A percentile compares a stretch with the other conserved stretches of the same genome.
phyloP scores from a whole-genome alignment of 2,113 vertebrate species.

The Myocastor coypus region DNA sequence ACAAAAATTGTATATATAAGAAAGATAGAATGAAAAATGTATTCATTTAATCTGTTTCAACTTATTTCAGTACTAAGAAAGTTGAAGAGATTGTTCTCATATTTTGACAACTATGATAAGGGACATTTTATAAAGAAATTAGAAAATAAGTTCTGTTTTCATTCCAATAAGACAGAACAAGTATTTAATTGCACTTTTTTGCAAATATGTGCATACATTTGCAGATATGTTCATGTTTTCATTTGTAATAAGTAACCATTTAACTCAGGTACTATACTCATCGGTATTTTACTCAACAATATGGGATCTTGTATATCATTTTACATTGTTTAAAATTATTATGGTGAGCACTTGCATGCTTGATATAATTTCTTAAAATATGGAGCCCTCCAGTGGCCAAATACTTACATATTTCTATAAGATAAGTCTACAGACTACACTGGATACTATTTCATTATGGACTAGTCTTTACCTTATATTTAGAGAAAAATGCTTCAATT shows the following conservation, averaged over 20 bases:
- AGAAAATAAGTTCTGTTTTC: conserved; percentile 38
- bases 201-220: neutral
- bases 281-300: conserved; percentile 28
- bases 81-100: neutral
- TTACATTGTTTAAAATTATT: conserved; percentile 24
- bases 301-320: conserved; percentile 9
- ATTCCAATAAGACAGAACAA: conserved; percentile 41
- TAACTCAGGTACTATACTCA: conserved; percentile 42
- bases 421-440: neutral
- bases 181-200: neutral
- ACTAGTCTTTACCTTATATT: neutral
- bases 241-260: conserved; percentile 27
- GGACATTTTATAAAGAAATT: conserved; percentile 30
- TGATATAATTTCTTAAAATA: conserved; percentile 66
- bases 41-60: conserved; percentile 11
- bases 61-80: conserved; percentile 25
- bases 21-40: conserved; percentile 7
- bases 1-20: conserved; percentile 47
- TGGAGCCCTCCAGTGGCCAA: conserved; percentile 76
- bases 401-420: conserved; percentile 54
- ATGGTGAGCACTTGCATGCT: conserved; percentile 23
- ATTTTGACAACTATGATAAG: conserved; percentile 43
- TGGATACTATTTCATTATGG: neutral
- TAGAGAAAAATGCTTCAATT: neutral
- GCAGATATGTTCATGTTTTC: conserved; percentile 9